Conservation (phyloP, 2,888 invertebrate species). For the Baronia brevicornis region DNA sequence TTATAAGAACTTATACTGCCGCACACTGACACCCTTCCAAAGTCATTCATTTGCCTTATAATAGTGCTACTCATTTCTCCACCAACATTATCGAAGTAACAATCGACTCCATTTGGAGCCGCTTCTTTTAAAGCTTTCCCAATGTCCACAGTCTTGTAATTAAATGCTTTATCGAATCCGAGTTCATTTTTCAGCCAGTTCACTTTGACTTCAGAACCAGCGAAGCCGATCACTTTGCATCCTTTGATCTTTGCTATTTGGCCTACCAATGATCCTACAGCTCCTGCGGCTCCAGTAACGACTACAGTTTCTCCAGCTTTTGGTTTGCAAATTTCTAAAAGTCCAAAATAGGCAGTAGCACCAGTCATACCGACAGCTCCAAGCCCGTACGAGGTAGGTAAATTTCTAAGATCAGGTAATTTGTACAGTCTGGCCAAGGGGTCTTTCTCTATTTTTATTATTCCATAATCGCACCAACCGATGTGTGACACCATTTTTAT, state of each 20-base stretch:
- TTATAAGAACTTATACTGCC: conserved; percentile 51
- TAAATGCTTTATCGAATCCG: conserved; percentile 81
- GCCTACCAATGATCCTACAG: conserved; percentile 83
- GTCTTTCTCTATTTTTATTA: too few relatives aligned
- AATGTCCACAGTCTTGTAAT: conserved; percentile 80
- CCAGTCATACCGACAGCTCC: conserved; percentile 83
- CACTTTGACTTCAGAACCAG: conserved; percentile 82
- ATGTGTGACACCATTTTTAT: too few relatives aligned
- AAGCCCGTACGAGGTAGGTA: conserved; percentile 71
- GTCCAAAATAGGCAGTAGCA: conserved; percentile 83
- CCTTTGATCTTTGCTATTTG: conserved; percentile 85
- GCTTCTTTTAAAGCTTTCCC: conserved; percentile 71
- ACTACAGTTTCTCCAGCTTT: conserved; percentile 82
- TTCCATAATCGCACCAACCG: too few relatives aligned
- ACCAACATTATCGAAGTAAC: conserved; percentile 86
- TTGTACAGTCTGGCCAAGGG: not conserved
- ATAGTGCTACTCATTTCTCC: conserved; percentile 77
- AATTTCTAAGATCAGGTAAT: conserved; percentile 70
- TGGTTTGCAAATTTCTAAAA: conserved; percentile 80
- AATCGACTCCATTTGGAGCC: conserved; percentile 82
- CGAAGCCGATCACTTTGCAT: conserved; percentile 79
- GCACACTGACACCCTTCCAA: conserved; percentile 36
- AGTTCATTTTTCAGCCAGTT: conserved; percentile 79
- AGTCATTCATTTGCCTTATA: conserved; percentile 75
- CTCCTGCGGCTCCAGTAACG: conserved; percentile 83